Evolutionary conservation across 1,140 invertebrate species (phyloP), one percentile per base, ranked within the genome.

Genomic region (Drosophila leontia): DNA sequence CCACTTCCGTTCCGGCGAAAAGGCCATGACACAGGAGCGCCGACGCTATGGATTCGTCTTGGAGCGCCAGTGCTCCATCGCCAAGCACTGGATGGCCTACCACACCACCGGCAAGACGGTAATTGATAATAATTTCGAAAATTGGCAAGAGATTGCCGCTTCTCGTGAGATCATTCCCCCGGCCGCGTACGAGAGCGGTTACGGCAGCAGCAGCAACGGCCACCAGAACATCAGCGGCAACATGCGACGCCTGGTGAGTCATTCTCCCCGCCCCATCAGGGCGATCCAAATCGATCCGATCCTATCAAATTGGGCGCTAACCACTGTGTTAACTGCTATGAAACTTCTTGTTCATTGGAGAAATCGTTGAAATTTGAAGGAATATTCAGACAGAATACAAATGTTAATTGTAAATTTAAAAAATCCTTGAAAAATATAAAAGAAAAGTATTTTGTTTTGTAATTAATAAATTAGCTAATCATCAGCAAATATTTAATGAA

Each of bases 1-100:
- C 23, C 59, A 76, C 55, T 71, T 71, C 76, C 37, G 47, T 78
- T 47, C 17, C 39, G 29, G 50, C 29, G 7, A 57, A 35, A 92
- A 99, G 97, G 98, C 98, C 42, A 96, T 98, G 95, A 97, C 97
- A 42, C 98, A 99, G 93, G 98, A 99, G 93, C 94, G 98, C 71
- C 95, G 97, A 65, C 95, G 97, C 79, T 98, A 98, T 93, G 98
- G 98, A 50, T 99, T 98, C 92, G 96, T 99, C 17, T 94, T 99
- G 78, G 97, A 98, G 92, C 94, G 97, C 77, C 97, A 98, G 83
- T 98, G 97, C 88, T 97, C 97, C 3, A 94, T 98, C 48, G 97
- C 97, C n/a, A 97, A 98, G 92, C 97, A 98, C 93, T 97, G 97
- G 94, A 94, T 97, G 71, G 96, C 96, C 64, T 98, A 97, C 93